These are phyloP conservation scores for Crotalus viridis DNA, from an alignment of 2,113 vertebrate genomes.

Conservation along the genomic window DNA sequence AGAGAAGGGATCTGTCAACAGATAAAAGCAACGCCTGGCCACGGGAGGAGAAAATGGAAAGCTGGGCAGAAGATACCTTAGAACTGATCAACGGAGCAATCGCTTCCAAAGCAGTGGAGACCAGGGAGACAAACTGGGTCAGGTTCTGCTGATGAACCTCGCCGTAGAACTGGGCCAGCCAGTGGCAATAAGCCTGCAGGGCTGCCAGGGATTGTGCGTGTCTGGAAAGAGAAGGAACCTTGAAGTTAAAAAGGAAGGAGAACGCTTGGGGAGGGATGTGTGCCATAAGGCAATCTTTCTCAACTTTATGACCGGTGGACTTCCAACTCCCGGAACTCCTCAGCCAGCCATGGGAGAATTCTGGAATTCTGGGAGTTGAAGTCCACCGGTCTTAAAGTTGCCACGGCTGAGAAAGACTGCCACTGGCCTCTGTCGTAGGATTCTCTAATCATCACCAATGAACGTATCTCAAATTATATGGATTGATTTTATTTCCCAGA, in stretches of 20 bases:
- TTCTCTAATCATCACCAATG: background rate
- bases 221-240: constrained; percentile 62
- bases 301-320: background rate
- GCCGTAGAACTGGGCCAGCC: constrained; percentile 94
- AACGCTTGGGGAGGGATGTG: too few relatives aligned
- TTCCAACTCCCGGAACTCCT: background rate
- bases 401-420: background rate
- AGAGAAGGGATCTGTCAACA: background rate
- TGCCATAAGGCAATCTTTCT: background rate
- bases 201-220: constrained; percentile 96
- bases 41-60: background rate
- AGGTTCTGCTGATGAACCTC: constrained; percentile 91
- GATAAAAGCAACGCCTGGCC: fast-evolving
- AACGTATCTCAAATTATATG: too few relatives aligned
- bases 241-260: background rate
- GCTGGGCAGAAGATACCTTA: constrained; percentile 78
- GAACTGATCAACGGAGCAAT: constrained; percentile 89
- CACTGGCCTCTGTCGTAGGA: background rate
- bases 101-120: constrained; percentile 90
- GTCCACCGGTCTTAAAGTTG: background rate
- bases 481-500: background rate
- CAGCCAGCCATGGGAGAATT: background rate
- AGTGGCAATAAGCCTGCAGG: constrained; percentile 93
- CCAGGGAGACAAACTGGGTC: constrained; percentile 87
- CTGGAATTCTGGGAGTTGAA: background rate